phyloP scores from a whole-genome alignment of 2,113 vertebrate genomes.

The Pontoporia blainvillei region DNA sequence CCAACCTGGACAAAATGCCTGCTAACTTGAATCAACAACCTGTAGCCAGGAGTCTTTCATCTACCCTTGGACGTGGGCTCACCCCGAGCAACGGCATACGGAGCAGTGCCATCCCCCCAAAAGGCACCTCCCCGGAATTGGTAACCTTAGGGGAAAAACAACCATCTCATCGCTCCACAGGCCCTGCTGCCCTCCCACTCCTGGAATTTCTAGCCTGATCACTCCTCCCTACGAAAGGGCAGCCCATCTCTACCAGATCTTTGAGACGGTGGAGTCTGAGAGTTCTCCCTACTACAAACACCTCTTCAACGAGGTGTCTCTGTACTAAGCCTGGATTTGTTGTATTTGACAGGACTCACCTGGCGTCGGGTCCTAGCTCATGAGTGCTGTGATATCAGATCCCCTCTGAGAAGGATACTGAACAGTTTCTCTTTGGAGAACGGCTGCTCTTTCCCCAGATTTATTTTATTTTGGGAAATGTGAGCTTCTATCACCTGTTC shows the following conservation, averaged over 20 bases:
- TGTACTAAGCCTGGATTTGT: not conserved
- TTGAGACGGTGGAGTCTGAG: rapidly evolving
- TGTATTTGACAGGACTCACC: not conserved
- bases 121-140: too few relatives aligned
- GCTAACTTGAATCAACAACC: rapidly evolving
- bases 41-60: rapidly evolving
- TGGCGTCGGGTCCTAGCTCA: too few relatives aligned
- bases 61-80: rapidly evolving
- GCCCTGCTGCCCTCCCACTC: rapidly evolving
- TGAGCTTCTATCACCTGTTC: rapidly evolving
- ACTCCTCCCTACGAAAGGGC: rapidly evolving
- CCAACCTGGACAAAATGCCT: not conserved
- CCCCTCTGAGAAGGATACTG: not conserved
- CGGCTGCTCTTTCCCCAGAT: rapidly evolving
- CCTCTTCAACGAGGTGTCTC: not conserved
- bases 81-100: rapidly evolving
- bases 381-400: rapidly evolving
- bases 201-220: too few relatives aligned
- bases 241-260: rapidly evolving
- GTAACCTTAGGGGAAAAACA: not conserved
- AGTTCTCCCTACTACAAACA: rapidly evolving
- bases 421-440: not conserved
- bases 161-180: rapidly evolving
- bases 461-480: not conserved
- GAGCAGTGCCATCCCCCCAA: rapidly evolving